Base-by-base conservation (phyloP, 53 echinoderm and acorn worm species). In the Astropecten irregularis region DNA sequence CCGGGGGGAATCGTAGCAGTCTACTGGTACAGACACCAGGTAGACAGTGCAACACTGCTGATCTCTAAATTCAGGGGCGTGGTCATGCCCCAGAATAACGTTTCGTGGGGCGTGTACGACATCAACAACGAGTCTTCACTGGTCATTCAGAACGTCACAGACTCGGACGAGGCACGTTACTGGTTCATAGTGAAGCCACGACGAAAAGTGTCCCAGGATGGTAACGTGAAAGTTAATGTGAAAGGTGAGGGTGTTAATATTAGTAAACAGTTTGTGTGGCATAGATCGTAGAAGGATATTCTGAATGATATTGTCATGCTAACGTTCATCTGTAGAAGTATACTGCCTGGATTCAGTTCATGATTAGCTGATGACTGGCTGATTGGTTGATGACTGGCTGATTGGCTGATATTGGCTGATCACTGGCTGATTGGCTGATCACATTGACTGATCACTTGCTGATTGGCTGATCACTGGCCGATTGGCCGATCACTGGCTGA, bases 91-190 rank as follows among this genome's bases (percentile, higher is more conserved):
- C 64, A 64, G 30, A 64, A 64, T 14, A 36, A 14, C 20, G 36
- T 68, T 22, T 34, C 68, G 11, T 16, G 44, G 28, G 68, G 68
- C 44, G 47, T 68, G 26, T 68, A 25, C 28, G 68, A 68, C 15
- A 68, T 68, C 13, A 28, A 68, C 68, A 14, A 4, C 21, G 28
- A 16, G 28, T 2, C 20, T 11, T 68, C 68, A 5, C 35, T 68
- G 68, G 68, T 68, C 44, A 68, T 68, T 13, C 42, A 40, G 13
- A 68, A 68, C 46, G 64, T 64, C 37, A 64, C 35, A 11, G 64
- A 64, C 64, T 38, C 35, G 1, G 6, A 64, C 13, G 64, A 38
- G 0, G 68, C 42, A 7, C 40, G 2, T 2, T 68, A 25, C 36
- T 68, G 34, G 36, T 68, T 16, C 68, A 26, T 2, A 3, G 13